A percentile compares a stretch with the other conserved stretches of the same genome.
These are phyloP conservation scores for Epinotia bilunana DNA, from an alignment of 2,888 invertebrate genomes.

Conservation along the genomic window DNA sequence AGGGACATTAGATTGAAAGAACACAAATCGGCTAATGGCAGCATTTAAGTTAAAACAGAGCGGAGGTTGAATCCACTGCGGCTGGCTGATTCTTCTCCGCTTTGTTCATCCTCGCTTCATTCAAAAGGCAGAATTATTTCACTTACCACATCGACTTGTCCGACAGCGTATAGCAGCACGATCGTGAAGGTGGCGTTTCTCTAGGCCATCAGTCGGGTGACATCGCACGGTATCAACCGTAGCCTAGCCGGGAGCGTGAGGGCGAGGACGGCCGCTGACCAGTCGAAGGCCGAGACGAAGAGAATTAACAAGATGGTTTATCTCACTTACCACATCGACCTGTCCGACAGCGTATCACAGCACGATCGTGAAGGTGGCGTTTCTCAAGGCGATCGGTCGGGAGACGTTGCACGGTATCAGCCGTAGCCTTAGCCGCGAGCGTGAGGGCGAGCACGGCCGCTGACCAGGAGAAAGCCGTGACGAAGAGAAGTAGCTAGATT, in stretches of 20 bases:
- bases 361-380: slow-evolving; percentile 94
- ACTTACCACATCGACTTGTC: slow-evolving; percentile 97
- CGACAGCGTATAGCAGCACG: slow-evolving; percentile 93
- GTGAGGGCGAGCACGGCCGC: slow-evolving; percentile 90
- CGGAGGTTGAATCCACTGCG: no score
- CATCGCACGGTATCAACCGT: slow-evolving; percentile 93
- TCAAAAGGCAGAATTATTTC: no score
- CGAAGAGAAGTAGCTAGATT: slow-evolving; percentile 92
- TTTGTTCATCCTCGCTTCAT: no score
- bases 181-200: slow-evolving; percentile 94
- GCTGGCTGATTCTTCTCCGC: no score
- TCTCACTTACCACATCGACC: slow-evolving; percentile 73
- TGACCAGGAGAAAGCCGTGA: slow-evolving; percentile 96
- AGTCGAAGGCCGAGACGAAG: slow-evolving; percentile 95
- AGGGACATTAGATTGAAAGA: no score
- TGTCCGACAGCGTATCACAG: slow-evolving; percentile 95
- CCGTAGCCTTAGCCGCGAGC: slow-evolving; percentile 91
- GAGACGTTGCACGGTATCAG: slow-evolving; percentile 95
- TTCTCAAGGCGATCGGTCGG: slow-evolving; percentile 91
- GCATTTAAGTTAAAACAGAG: no score
- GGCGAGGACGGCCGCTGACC: slow-evolving; percentile 95
- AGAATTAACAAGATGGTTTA: slow-evolving; percentile 94
- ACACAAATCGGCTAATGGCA: no score
- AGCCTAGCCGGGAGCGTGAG: slow-evolving; percentile 92
- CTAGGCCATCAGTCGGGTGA: slow-evolving; percentile 92